phyloP scores from a whole-genome alignment of 2,113 vertebrate genomes.

The Notiomystis cincta region DNA sequence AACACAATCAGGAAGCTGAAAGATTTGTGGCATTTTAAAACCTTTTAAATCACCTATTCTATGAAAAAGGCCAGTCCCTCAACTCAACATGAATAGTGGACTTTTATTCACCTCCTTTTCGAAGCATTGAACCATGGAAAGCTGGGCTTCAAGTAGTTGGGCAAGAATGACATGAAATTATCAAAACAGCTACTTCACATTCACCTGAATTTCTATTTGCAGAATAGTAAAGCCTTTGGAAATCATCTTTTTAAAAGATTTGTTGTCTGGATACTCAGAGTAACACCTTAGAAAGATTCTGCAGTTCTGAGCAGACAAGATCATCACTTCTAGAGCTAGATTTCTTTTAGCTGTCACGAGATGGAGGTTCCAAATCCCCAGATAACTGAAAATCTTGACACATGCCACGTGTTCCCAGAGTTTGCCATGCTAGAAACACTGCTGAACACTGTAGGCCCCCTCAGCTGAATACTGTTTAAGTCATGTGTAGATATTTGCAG shows the following conservation, averaged over 20 bases:
- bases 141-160: neutral
- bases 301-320: neutral
- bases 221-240: neutral
- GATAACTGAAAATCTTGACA: neutral
- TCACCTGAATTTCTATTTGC: neutral
- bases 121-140: neutral
- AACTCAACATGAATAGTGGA: neutral
- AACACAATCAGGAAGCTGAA: neutral
- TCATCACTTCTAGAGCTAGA: neutral
- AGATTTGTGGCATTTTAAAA: neutral
- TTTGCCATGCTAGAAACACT: neutral
- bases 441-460: accelerated
- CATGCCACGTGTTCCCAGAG: accelerated
- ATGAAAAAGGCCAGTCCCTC: neutral
- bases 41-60: neutral
- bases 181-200: neutral
- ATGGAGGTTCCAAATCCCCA: neutral
- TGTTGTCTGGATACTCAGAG: neutral
- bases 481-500: neutral
- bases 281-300: neutral
- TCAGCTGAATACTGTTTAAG: neutral
- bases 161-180: neutral
- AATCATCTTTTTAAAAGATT: neutral
- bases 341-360: neutral
- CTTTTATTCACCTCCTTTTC: neutral